Conservation (phyloP, 2,888 invertebrate species). For the Harpagoxenus sublaevis region DNA sequence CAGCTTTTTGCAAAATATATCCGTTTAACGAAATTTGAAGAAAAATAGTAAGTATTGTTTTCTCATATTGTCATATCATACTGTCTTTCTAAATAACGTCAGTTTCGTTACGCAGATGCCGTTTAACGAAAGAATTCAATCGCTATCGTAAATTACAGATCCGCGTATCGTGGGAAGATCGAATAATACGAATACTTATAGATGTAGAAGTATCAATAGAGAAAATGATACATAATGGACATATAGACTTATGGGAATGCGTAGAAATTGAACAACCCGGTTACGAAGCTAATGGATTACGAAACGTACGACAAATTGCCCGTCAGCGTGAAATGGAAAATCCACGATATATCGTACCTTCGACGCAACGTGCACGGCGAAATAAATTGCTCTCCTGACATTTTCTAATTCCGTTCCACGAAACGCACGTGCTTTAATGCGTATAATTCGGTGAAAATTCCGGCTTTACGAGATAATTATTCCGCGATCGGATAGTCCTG, state of each 20-base stretch:
- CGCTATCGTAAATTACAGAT: conserved; percentile 17
- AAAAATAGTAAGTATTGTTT: neutral
- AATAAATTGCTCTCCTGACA: conserved; percentile 37
- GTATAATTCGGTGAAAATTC: neutral
- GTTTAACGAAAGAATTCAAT: conserved; percentile 21
- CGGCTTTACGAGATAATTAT: conserved; percentile 12
- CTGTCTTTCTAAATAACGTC: conserved; percentile 21
- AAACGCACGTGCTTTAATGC: neutral
- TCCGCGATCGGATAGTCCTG: neutral
- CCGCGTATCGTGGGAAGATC: conserved; percentile 28
- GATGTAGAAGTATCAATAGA: conserved; percentile 47
- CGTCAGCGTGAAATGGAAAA: conserved; percentile 51
- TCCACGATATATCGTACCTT: conserved; percentile 23
- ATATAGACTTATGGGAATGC: conserved; percentile 45
- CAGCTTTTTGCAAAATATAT: neutral
- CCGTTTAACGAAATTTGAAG: neutral
- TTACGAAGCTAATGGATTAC: conserved; percentile 45
- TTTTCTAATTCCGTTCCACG: conserved; percentile 35
- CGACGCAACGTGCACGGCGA: neutral
- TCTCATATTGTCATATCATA: neutral
- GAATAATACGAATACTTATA: conserved; percentile 54
- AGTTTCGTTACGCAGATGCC: neutral
- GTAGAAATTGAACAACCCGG: conserved; percentile 40
- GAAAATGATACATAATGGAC: conserved; percentile 54
- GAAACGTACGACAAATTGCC: conserved; percentile 55